These are phyloP conservation scores for Porites rus DNA, from an alignment of 92 coral and sea anemone species.

Conservation along the genomic window DNA sequence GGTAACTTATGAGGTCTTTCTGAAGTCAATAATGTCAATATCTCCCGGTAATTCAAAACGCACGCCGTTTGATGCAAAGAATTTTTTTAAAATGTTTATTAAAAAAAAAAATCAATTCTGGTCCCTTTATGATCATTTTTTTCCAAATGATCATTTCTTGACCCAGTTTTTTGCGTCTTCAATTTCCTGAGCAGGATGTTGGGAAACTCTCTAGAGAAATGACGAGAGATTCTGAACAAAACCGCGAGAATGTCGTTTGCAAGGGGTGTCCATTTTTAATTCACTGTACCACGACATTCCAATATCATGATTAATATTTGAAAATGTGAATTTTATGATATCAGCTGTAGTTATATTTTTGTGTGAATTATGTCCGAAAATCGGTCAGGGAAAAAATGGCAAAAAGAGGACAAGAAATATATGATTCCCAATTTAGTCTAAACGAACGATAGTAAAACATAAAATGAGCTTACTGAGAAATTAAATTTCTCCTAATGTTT, in stretches of 20 bases:
- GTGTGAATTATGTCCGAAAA: neutral
- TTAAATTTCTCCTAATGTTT: neutral
- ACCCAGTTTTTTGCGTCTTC: neutral
- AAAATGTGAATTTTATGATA: constrained; percentile 10
- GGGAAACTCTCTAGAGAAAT: neutral
- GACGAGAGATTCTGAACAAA: constrained; percentile 22
- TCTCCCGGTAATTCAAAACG: constrained; percentile 7
- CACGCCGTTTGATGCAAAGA: constrained; percentile 8
- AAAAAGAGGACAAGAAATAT: neutral
- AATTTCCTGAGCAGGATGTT: neutral
- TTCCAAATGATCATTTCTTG: neutral
- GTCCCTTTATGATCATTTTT: neutral
- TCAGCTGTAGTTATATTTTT: neutral
- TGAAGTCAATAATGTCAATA: constrained; percentile 20
- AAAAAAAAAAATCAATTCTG: neutral
- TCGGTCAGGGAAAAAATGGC: neutral
- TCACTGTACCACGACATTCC: constrained; percentile 36
- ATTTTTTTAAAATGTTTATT: neutral
- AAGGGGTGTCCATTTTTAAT: neutral
- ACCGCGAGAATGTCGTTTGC: constrained; percentile 28
- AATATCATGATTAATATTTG: constrained; percentile 22
- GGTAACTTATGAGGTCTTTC: constrained; percentile 67
- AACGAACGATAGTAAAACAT: neutral
- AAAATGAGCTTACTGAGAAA: neutral
- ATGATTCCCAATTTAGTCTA: neutral